These are phyloP conservation scores for Streblospio benedicti DNA, from an alignment of 1,140 invertebrate genomes.

Conservation along the genomic window DNA sequence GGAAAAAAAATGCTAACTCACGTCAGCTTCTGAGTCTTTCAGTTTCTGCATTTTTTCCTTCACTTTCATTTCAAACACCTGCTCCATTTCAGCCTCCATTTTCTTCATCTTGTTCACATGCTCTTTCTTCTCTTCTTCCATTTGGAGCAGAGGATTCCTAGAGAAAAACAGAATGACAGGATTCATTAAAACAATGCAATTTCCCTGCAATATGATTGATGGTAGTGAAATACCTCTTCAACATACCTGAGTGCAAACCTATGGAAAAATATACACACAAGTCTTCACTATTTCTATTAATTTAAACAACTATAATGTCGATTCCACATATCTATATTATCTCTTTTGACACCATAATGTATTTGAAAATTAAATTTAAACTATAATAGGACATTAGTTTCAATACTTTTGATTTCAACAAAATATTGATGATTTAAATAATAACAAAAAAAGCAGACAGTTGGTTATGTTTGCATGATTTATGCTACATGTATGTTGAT, in stretches of 20 bases:
- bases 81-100: conserved; percentile 56
- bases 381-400: no score
- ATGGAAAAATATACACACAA: no score
- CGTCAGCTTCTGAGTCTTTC: conserved; percentile 56
- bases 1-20: conserved; percentile 43
- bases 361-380: no score
- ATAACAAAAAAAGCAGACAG: no score
- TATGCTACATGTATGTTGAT: no score
- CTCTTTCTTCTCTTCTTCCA: conserved; percentile 94
- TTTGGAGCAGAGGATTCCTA: conserved; percentile 91
- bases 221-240: neutral
- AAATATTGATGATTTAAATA: no score
- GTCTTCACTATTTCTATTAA: no score
- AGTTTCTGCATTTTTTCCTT: conserved; percentile 46
- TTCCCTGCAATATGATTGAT: neutral
- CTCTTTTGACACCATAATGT: no score
- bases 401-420: no score
- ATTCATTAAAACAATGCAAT: neutral
- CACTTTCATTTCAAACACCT: conserved; percentile 85
- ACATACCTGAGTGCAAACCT: neutral
- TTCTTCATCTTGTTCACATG: conserved; percentile 79
- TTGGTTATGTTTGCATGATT: no score
- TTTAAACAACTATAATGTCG: no score
- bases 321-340: no score
- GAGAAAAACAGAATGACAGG: conserved; percentile 32